These are phyloP conservation scores for Lerema accius DNA, from an alignment of 1,140 invertebrate genomes.

Conservation along the genomic window DNA sequence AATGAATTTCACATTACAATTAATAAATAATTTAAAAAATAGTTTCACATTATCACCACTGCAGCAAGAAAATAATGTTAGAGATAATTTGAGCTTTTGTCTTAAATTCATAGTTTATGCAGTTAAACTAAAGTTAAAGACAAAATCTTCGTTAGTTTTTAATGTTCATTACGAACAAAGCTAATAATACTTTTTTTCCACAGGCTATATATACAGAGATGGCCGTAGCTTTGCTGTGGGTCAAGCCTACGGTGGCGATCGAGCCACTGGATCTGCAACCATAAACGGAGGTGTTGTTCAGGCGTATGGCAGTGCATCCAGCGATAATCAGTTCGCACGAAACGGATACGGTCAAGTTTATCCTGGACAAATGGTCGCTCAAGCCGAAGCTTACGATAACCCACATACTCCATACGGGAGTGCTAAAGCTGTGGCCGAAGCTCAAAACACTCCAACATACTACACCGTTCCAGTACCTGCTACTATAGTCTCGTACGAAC, in stretches of 20 bases:
- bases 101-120: too few species aligned
- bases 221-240: slow-evolving; percentile 60
- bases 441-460: slow-evolving; percentile 53
- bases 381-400: slow-evolving; percentile 56
- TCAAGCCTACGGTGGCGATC: slow-evolving; percentile 53
- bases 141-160: too few species aligned
- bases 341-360: slow-evolving; percentile 47
- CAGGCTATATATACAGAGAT: slow-evolving; percentile 63
- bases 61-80: too few species aligned
- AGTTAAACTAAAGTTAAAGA: too few species aligned
- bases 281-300: slow-evolving; percentile 50
- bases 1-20: too few species aligned
- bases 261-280: slow-evolving; percentile 50
- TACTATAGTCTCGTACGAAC: slow-evolving; percentile 63
- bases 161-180: background rate
- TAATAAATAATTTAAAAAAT: too few species aligned
- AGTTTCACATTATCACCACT: too few species aligned
- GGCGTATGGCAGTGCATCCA: slow-evolving; percentile 51
- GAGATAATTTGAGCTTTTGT: too few species aligned
- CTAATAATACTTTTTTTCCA: slow-evolving; percentile 8
- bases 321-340: slow-evolving; percentile 33
- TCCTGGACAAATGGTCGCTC: slow-evolving; percentile 55
- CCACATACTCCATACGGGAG: slow-evolving; percentile 43
- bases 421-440: slow-evolving; percentile 57
- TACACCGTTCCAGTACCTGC: slow-evolving; percentile 61